Evolutionary conservation across 2,888 invertebrate species (phyloP).

Genomic region (Caradrina kadenii): DNA sequence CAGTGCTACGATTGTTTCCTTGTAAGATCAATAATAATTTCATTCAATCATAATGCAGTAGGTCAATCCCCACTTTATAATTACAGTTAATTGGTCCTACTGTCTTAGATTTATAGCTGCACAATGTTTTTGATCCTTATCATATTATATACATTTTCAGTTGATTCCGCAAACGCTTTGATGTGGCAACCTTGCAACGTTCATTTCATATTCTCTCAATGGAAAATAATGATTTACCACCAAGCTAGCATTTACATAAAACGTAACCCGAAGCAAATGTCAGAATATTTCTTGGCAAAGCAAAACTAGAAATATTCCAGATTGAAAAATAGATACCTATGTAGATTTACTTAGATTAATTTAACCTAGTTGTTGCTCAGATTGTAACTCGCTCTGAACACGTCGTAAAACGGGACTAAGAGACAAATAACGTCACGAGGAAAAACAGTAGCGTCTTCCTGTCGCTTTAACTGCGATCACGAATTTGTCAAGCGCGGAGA

Average conservation of each 20-base stretch:
- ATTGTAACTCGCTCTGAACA: neutral
- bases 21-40: neutral
- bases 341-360: neutral
- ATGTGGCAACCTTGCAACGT: constrained; percentile 22
- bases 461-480: neutral
- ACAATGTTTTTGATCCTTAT: constrained; percentile 3
- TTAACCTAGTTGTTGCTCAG: neutral
- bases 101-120: neutral
- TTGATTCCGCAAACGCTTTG: constrained; percentile 9
- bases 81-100: neutral
- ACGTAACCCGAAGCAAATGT: constrained; percentile 2
- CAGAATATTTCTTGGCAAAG: constrained; percentile 9
- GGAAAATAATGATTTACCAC: constrained; percentile 54
- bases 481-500: neutral
- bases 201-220: constrained; percentile 57
- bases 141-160: neutral
- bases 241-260: constrained; percentile 40
- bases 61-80: constrained; percentile 1
- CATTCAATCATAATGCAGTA: constrained; percentile 8
- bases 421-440: neutral
- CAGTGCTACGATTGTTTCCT: constrained; percentile 11
- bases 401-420: neutral
- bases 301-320: constrained; percentile 5
- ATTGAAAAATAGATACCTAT: constrained; percentile 3
- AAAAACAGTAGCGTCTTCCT: neutral